These are phyloP conservation scores for Agrochola litura DNA, from an alignment of 2,888 invertebrate species.

Conservation along the genomic window DNA sequence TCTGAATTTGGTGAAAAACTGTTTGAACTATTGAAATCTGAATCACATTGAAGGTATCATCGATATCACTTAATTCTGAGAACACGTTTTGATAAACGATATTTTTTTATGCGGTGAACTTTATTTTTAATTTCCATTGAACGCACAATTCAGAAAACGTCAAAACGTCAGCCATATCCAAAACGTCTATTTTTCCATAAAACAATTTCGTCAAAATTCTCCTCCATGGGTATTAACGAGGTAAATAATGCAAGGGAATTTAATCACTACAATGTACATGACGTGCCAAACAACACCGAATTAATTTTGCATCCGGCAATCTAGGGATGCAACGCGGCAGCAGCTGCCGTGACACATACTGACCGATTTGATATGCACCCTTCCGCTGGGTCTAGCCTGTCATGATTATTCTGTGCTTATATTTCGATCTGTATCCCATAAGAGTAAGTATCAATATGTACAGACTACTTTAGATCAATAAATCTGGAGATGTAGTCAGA, in stretches of 20 bases:
- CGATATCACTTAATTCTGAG: neutral
- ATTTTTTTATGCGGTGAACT: neutral
- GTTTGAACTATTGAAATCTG: neutral
- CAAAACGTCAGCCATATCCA: neutral
- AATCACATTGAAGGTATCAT: neutral
- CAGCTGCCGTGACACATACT: constrained; percentile 82
- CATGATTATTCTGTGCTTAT: constrained; percentile 59
- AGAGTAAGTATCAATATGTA: neutral
- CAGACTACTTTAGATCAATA: constrained; percentile 3
- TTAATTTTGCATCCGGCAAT: constrained; percentile 88
- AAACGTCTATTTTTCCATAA: constrained; percentile 23
- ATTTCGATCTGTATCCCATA: constrained; percentile 42
- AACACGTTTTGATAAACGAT: neutral
- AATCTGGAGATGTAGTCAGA: neutral
- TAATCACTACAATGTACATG: constrained; percentile 61
- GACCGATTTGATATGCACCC: constrained; percentile 89
- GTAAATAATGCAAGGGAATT: constrained; percentile 52
- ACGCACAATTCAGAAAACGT: neutral
- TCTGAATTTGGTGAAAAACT: constrained; percentile 16
- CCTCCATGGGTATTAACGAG: constrained; percentile 16
- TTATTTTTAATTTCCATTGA: neutral
- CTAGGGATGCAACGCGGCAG: constrained; percentile 81
- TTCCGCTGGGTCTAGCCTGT: constrained; percentile 74
- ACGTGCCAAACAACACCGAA: constrained; percentile 73
- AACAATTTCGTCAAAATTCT: constrained; percentile 13